Evolutionary conservation across 2,888 invertebrate genomes (phyloP), one percentile per base, ranked within the genome.

Genomic region (Eupeodes luniger): DNA sequence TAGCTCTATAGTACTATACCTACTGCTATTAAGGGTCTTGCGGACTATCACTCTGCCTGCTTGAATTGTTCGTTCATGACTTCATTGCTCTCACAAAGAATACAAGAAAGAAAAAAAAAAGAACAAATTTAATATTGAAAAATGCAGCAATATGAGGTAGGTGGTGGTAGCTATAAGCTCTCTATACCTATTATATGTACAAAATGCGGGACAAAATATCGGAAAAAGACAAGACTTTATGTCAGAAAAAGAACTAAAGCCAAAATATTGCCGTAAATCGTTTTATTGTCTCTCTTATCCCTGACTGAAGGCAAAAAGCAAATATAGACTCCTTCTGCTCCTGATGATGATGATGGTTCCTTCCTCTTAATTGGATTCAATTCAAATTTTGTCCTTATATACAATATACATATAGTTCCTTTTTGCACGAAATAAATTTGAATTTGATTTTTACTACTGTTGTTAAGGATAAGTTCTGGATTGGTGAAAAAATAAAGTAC

Each of bases 351-450:
- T 55, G 53, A 16, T 53, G 53, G 14, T 47, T 67, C 4, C 27
- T 51, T 66, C n/a, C 61, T 27, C 27, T 72, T 69, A 82, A 82
- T 86, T 86, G 85, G 85, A 85, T 85, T 81, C 81, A 78, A 85
- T 78, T 85, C 85, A 85, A 85, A 85, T 81, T 85, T 75, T 78
- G 74, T 85, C 27, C 27, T 27, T 27, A 27, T 19, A 19, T 27
- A 27, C 27, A 27, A 27, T 27, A 27, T 27, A 5, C 6, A 40
- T 40, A 5, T 40, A 40, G 40, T 5, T 51, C 5, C n/a, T 51
- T 5, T 51, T 11, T 51, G 5, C 53, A 74, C 14, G 10, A 61
- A 81, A 67, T 62, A n/a, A 44, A 69, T 51, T 55, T 55, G 19
- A 44, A 69, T 51, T 55, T 55, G n/a, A 70, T 64, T 34, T 69